Evolutionary conservation across 2,797 vertebrate genomes (phyloP).

Genomic region (Erpetoichthys calabaricus): DNA sequence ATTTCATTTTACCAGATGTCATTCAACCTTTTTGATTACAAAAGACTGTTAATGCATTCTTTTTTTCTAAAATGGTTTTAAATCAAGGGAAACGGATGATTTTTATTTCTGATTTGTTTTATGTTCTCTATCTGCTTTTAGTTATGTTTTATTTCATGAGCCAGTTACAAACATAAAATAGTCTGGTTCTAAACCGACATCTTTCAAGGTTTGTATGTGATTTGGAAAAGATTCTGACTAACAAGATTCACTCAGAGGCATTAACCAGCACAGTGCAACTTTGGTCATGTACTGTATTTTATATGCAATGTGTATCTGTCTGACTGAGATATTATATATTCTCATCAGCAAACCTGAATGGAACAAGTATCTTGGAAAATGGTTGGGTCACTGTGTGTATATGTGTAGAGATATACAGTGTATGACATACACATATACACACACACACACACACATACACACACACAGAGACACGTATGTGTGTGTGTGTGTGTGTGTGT

Average conservation of each 20-base stretch:
- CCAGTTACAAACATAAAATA: constrained; percentile 55
- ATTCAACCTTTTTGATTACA: constrained; percentile 32
- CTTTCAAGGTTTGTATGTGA: constrained; percentile 52
- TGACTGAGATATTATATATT: constrained; percentile 41
- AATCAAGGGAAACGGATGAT: constrained; percentile 25
- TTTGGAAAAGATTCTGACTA: constrained; percentile 60
- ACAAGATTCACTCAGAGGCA: constrained; percentile 59
- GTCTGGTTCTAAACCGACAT: constrained; percentile 78
- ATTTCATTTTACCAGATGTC: constrained; percentile 49
- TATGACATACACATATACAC: no score
- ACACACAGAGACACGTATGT: no score
- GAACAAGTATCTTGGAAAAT: no score
- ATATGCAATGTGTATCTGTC: constrained; percentile 72
- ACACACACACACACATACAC: no score
- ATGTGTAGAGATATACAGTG: no score
- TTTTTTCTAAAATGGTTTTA: constrained; percentile 42
- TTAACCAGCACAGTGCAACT: constrained; percentile 70
- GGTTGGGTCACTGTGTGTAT: no score
- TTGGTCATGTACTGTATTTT: constrained; percentile 85
- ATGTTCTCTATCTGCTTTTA: constrained; percentile 27
- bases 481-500: no score
- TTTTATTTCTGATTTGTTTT: constrained; percentile 23
- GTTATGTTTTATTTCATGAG: constrained; percentile 4
- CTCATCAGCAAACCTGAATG: no score
- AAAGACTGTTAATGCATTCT: constrained; percentile 56